Conservation (phyloP, 1,140 invertebrate genomes). For the Hyles euphorbiae region DNA sequence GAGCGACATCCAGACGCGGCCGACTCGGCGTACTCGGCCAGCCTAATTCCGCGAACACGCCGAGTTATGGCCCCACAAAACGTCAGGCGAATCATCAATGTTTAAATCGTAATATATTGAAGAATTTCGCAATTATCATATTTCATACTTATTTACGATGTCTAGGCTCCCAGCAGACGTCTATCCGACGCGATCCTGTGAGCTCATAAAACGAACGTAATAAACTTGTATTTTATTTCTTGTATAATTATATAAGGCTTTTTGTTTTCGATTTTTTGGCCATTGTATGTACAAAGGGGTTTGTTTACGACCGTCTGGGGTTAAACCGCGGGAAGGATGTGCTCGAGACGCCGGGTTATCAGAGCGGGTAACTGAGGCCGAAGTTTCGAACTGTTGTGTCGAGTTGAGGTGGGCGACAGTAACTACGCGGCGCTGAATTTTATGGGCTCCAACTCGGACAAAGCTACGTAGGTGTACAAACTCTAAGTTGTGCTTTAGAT, state of each 20-base stretch:
- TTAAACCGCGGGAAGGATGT: constrained; percentile 9
- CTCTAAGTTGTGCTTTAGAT: no score
- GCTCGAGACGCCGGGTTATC: constrained; percentile 10
- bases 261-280: constrained; percentile 39
- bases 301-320: constrained; percentile 45
- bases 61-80: constrained; percentile 68
- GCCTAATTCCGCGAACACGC: constrained; percentile 48
- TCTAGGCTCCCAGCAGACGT: constrained; percentile 65
- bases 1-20: constrained; percentile 1
- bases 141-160: constrained; percentile 73
- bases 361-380: constrained; percentile 25
- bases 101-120: constrained; percentile 73
- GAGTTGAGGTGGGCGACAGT: constrained; percentile 34
- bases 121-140: constrained; percentile 75
- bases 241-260: constrained; percentile 43
- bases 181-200: constrained; percentile 54
- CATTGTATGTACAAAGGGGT: constrained; percentile 16
- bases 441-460: constrained; percentile 31
- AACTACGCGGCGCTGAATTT: constrained; percentile 44
- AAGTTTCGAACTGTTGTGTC: constrained; percentile 7
- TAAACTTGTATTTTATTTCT: constrained; percentile 64
- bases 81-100: constrained; percentile 70
- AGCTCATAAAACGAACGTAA: constrained; percentile 63
- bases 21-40: not conserved
- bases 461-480: constrained; percentile 2